Percentiles rank a stretch among this genome's conserved stretches.
phyloP scores from a whole-genome alignment of 1,140 invertebrate species.

The Campoletis sonorensis region DNA sequence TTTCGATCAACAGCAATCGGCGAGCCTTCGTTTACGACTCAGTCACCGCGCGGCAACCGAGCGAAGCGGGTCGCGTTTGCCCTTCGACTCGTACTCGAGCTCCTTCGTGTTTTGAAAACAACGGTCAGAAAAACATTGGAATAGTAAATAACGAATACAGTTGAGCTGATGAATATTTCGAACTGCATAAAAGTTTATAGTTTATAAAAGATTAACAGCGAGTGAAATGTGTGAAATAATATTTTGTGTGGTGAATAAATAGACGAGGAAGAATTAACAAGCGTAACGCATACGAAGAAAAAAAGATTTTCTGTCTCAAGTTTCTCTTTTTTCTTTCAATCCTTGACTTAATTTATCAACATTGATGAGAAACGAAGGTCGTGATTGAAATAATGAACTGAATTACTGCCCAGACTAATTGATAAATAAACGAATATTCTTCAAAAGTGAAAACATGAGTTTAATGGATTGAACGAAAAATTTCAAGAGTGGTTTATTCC shows the following conservation, averaged over 20 bases:
- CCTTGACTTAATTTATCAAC: not conserved
- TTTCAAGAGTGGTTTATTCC: not conserved
- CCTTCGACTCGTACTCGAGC: not conserved
- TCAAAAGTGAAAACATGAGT: not conserved
- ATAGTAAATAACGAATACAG: not conserved
- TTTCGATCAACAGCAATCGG: slow-evolving; percentile 40
- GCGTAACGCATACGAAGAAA: not conserved
- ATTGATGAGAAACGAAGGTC: not conserved
- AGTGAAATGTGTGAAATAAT: not conserved
- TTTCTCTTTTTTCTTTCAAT: not conserved
- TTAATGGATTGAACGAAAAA: not conserved
- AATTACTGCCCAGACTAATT: not conserved
- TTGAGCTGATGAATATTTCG: not conserved
- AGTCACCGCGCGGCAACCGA: slow-evolving; percentile 52
- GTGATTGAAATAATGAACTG: not conserved
- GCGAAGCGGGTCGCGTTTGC: slow-evolving; percentile 41
- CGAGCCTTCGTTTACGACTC: slow-evolving; percentile 38
- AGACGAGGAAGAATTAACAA: not conserved
- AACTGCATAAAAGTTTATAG: not conserved
- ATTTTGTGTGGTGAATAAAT: not conserved
- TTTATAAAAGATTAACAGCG: not conserved
- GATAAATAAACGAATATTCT: not conserved
- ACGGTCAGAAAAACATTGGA: not conserved
- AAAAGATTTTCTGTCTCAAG: not conserved
- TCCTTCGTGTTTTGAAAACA: not conserved